A percentile compares a stretch with the other conserved stretches of the same genome.
phyloP scores from a whole-genome alignment of 2,888 invertebrate species.

The Acholoe squamosa region DNA sequence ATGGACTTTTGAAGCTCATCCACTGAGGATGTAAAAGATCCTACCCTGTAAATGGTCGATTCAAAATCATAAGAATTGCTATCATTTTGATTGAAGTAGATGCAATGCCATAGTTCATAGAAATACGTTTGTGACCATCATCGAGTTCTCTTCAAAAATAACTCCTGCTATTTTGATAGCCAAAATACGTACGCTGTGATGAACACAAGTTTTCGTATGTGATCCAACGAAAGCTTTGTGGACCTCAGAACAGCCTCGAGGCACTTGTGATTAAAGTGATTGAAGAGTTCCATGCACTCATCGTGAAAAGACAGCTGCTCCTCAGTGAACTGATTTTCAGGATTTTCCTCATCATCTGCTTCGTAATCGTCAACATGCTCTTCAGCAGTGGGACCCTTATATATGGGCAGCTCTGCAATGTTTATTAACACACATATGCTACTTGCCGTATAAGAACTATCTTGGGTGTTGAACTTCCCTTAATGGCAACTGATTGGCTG shows the following conservation, averaged over 20 bases:
- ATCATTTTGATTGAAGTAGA: too few relatives aligned
- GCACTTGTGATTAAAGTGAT: constrained; percentile 90
- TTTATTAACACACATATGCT: not conserved
- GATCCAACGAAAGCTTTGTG: constrained; percentile 89
- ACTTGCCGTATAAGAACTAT: too few relatives aligned
- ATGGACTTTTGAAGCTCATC: too few relatives aligned
- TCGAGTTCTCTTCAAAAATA: too few relatives aligned
- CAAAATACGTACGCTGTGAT: constrained; percentile 77
- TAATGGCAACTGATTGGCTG: too few relatives aligned
- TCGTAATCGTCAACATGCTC: not conserved
- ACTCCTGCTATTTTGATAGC: not conserved
- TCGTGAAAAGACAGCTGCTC: constrained; percentile 84
- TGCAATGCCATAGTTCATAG: too few relatives aligned
- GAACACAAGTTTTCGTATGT: constrained; percentile 87
- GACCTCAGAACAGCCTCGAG: constrained; percentile 89
- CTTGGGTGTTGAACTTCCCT: too few relatives aligned
- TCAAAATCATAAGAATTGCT: too few relatives aligned
- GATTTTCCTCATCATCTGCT: constrained; percentile 82
- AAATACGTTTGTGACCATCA: too few relatives aligned
- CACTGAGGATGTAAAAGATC: too few relatives aligned
- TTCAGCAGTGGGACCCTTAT: not conserved
- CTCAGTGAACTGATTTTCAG: constrained; percentile 36
- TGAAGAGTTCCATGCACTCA: constrained; percentile 92
- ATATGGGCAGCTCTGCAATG: not conserved
- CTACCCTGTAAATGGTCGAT: too few relatives aligned